Conservation (phyloP, 2,888 invertebrate genomes). For the Agapostemon virescens region DNA sequence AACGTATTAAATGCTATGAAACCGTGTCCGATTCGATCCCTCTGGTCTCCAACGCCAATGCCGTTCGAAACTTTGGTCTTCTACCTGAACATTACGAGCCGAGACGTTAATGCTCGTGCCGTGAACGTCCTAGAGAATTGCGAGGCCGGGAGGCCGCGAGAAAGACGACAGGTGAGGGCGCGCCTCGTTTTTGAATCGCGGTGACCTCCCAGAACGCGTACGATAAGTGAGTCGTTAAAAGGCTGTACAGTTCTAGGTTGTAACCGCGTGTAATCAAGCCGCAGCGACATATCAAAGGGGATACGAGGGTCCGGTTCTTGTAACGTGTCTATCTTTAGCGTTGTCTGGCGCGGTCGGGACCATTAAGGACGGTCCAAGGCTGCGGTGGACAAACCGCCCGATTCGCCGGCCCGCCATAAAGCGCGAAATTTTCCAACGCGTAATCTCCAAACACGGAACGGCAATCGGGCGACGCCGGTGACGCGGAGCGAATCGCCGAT, state of each 20-base stretch:
- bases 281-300: constrained; percentile 39
- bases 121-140: too few relatives aligned
- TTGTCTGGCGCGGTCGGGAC: constrained; percentile 31
- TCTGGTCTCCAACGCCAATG: too few relatives aligned
- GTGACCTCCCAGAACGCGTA: constrained; percentile 64
- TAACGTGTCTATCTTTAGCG: constrained; percentile 64
- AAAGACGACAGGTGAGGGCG: constrained; percentile 15
- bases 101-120: too few relatives aligned
- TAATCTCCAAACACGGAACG: constrained; percentile 69
- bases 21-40: too few relatives aligned
- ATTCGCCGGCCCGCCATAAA: constrained; percentile 68
- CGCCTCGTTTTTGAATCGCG: constrained; percentile 42
- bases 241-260: constrained; percentile 48
- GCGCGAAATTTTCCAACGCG: constrained; percentile 57
- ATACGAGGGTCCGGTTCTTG: constrained; percentile 42
- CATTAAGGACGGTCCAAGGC: constrained; percentile 54
- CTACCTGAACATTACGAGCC: too few relatives aligned
- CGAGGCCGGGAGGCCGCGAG: too few relatives aligned
- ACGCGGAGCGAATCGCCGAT: constrained; percentile 47
- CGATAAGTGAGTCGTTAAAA: constrained; percentile 72
- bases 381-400: constrained; percentile 27
- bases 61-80: too few relatives aligned
- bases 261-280: constrained; percentile 54
- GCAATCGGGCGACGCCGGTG: constrained; percentile 62
- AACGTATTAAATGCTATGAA: too few relatives aligned